Evolutionary conservation across 2,888 invertebrate genomes (phyloP).

Genomic region (Pristionchus fissidentatus): DNA sequence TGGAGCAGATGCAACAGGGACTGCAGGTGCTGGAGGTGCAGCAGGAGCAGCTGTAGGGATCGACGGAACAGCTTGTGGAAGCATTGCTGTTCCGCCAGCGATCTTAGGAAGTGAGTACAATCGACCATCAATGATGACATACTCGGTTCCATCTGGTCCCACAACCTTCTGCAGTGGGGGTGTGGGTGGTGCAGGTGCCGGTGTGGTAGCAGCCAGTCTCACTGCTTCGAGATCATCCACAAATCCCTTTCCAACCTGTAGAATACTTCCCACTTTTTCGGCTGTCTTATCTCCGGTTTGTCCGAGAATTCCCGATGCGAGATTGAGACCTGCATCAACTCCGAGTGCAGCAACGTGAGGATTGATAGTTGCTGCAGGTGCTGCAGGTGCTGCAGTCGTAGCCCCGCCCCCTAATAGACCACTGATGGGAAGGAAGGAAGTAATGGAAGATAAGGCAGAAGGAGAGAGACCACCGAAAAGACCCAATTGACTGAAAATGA

Average conservation of each 20-base stretch:
- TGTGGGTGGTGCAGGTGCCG: not conserved
- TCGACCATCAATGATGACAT: slow-evolving; percentile 15
- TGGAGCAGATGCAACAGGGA: too few relatives aligned
- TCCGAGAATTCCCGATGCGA: not conserved
- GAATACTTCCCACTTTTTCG: not conserved
- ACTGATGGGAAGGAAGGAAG: not conserved
- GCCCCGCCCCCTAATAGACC: not conserved
- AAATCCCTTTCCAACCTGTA: not conserved
- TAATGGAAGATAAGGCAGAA: not conserved
- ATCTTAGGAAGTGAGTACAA: not conserved
- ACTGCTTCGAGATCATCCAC: slow-evolving; percentile 2
- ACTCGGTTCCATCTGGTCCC: not conserved
- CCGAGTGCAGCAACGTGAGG: not conserved
- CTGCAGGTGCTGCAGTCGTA: not conserved
- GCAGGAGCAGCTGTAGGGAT: too few relatives aligned
- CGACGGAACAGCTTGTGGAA: too few relatives aligned
- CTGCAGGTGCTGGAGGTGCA: too few relatives aligned
- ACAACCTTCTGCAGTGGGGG: not conserved
- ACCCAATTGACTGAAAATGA: not conserved
- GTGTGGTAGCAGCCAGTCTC: not conserved
- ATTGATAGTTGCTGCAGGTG: not conserved
- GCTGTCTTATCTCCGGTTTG: not conserved
- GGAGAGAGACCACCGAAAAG: not conserved
- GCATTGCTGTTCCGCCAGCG: not conserved
- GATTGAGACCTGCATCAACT: not conserved